phyloP scores from a whole-genome alignment of 1,140 invertebrate genomes.

The Conus ventricosus region DNA sequence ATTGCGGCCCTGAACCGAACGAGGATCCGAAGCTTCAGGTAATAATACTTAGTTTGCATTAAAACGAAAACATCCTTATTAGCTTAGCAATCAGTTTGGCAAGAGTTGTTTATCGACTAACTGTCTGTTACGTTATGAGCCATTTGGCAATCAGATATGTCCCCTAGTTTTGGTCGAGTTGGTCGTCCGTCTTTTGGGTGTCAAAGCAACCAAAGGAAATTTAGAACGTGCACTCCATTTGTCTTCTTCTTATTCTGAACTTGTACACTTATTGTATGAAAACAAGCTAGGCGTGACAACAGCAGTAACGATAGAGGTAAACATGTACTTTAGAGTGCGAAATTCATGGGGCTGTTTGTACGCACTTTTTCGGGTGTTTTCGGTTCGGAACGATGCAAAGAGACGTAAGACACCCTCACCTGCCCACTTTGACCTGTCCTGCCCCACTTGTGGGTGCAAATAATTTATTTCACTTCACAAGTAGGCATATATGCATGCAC shows the following conservation, averaged over 20 bases:
- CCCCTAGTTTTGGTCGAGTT: background rate
- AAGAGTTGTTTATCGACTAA: background rate
- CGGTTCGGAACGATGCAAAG: too few species aligned
- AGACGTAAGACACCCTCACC: too few species aligned
- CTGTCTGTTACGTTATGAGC: background rate
- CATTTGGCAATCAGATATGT: background rate
- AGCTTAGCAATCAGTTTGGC: background rate
- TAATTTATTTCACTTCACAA: too few species aligned
- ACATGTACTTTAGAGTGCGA: too few species aligned
- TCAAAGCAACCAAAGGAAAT: constrained; percentile 1
- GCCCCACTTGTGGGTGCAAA: too few species aligned
- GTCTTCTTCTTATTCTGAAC: background rate
- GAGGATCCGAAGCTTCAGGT: background rate
- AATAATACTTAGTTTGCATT: background rate
- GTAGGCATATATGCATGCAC: too few species aligned
- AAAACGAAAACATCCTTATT: background rate
- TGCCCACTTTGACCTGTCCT: too few species aligned
- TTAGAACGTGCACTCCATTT: background rate
- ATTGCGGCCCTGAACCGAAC: background rate
- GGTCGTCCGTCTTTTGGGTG: background rate
- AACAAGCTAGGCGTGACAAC: background rate
- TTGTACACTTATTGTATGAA: background rate
- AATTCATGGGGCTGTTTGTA: too few species aligned
- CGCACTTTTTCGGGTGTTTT: too few species aligned
- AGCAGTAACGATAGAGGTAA: background rate